These are phyloP conservation scores for Vulpes vulpes DNA, from an alignment of 2,113 vertebrate genomes.

Conservation along the genomic window DNA sequence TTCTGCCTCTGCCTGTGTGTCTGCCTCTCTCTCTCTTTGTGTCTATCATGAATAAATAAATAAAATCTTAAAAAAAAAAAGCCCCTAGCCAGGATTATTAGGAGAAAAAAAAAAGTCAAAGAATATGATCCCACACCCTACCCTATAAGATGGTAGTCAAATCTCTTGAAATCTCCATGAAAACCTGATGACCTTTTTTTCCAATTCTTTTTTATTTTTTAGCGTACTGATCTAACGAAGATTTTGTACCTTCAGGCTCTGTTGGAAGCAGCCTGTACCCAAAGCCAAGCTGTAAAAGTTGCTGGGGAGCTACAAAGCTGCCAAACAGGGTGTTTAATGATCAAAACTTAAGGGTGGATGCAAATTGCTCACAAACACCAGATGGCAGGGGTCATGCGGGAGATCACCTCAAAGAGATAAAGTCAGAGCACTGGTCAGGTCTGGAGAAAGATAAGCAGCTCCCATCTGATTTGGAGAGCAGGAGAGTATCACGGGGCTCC, in stretches of 20 bases:
- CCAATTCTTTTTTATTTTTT: neutral
- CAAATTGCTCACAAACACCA: constrained; percentile 67
- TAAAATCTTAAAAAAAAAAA: too few relatives aligned
- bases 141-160: neutral
- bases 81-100: neutral
- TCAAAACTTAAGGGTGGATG: constrained; percentile 55
- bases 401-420: constrained; percentile 35
- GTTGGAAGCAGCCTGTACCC: constrained; percentile 59
- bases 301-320: constrained; percentile 61
- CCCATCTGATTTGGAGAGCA: neutral
- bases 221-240: constrained; percentile 46
- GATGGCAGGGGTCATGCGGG: constrained; percentile 69
- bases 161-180: constrained; percentile 31
- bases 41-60: too few relatives aligned
- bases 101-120: neutral
- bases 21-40: too few relatives aligned
- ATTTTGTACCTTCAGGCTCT: constrained; percentile 61
- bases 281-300: constrained; percentile 65
- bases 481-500: neutral
- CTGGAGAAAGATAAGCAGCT: constrained; percentile 42
- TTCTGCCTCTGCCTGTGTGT: too few relatives aligned
- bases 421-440: neutral
- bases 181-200: constrained; percentile 52
- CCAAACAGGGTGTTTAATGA: constrained; percentile 68
- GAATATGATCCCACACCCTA: neutral